phyloP scores from a whole-genome alignment of 2,888 invertebrate species.

The Strigamia transsilvanica region DNA sequence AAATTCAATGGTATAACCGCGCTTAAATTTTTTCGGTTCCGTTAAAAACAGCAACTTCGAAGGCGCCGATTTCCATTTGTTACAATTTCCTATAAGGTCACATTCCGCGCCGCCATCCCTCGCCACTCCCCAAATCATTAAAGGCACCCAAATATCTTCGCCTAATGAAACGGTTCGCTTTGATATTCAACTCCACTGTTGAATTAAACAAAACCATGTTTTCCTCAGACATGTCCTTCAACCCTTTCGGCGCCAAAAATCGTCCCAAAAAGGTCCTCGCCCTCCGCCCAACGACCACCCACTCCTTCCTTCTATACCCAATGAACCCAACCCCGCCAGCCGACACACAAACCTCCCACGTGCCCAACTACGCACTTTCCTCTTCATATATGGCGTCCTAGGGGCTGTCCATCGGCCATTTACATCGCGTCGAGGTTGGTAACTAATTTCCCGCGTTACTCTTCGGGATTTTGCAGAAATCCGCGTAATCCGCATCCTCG shows the following conservation, averaged over 20 bases:
- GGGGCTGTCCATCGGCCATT: not conserved
- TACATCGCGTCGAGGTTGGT: too few relatives aligned
- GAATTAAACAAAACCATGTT: conserved; percentile 2
- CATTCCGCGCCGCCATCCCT: not conserved
- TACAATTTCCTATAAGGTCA: not conserved
- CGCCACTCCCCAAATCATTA: not conserved
- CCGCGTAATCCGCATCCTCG: too few relatives aligned
- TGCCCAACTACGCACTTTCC: not conserved
- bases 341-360: not conserved
- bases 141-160: not conserved
- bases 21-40: too few relatives aligned
- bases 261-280: conserved; percentile 20
- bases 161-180: not conserved
- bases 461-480: too few relatives aligned
- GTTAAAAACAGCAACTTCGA: too few relatives aligned
- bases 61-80: too few relatives aligned
- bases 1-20: too few relatives aligned
- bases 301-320: not conserved
- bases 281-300: conserved; percentile 20
- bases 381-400: not conserved
- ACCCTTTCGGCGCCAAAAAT: conserved; percentile 16
- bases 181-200: not conserved
- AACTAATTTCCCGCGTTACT: too few relatives aligned
- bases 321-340: conserved; percentile 2
- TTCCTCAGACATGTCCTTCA: conserved; percentile 15